Evolutionary conservation across 2,888 invertebrate species (phyloP), one percentile per base, ranked within the genome.

Genomic region (Ichneumoninae sp.): DNA sequence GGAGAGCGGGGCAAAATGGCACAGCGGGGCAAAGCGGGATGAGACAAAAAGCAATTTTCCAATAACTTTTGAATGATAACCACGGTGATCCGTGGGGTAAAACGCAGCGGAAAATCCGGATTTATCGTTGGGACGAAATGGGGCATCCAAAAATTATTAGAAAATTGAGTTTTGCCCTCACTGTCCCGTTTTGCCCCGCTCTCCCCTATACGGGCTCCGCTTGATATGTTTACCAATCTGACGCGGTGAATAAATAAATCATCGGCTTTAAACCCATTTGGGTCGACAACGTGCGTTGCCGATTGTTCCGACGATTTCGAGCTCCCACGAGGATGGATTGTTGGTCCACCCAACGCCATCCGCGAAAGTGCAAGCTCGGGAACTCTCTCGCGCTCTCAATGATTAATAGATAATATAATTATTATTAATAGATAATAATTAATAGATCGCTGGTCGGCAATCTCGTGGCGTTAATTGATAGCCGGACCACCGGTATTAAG

Each of bases 391-490:
- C 40, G 60, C 26, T 30, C 19, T 7, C 19, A 19, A 60, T 73
- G 75, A 81, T 76, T 81, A 75, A 81, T 76, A 33, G 44, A 65
- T 10, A n/a, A n/a, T n/a, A n/a, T n/a, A n/a, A n/a, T n/a, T n/a
- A n/a, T n/a, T n/a, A n/a, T n/a, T n/a, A n/a, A n/a, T n/a, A n/a
- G n/a, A n/a, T n/a, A n/a, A n/a, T n/a, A n/a, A n/a, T n/a, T n/a
- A n/a, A n/a, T n/a, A n/a, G n/a, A n/a, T n/a, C 50, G 19, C 33
- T 22, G 8, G 57, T 36, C 33, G 36, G 74, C 19, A 68, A 63
- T 40, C 57, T 65, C 60, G 54, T 47, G 40, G 60, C 77, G 76
- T 60, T 77, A 77, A 82, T 77, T 82, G 76, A 82, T 82, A 68
- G 77, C 54, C 54, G n/a, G 77, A 54, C 30, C 7, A 16, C 30